A percentile compares a stretch with the other conserved stretches of the same genome.
These are phyloP conservation scores for Argynnis bischoffii DNA, from an alignment of 2,888 invertebrate genomes.

Conservation along the genomic window DNA sequence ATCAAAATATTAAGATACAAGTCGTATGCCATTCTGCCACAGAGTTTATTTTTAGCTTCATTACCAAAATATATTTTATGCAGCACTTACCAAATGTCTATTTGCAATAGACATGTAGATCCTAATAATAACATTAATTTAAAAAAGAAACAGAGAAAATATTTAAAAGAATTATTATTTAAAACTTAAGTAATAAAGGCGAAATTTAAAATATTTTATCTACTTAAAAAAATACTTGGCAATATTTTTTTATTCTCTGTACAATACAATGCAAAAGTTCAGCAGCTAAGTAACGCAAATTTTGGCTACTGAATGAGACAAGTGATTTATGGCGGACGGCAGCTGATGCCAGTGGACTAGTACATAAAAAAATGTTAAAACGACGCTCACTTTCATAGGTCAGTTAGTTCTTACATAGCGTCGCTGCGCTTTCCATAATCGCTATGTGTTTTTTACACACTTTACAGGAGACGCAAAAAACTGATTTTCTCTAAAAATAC, in stretches of 20 bases:
- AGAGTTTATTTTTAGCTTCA: slow-evolving; percentile 14
- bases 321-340: slow-evolving; percentile 63
- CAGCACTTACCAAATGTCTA: too few species aligned
- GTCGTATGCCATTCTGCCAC: slow-evolving; percentile 18
- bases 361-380: slow-evolving; percentile 57
- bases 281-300: slow-evolving; percentile 35
- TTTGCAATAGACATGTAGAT: not conserved
- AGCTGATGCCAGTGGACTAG: slow-evolving; percentile 56
- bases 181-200: not conserved
- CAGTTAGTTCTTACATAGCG: slow-evolving; percentile 44
- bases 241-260: not conserved
- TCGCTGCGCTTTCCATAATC: too few species aligned
- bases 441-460: too few species aligned
- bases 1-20: slow-evolving; percentile 23
- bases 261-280: slow-evolving; percentile 19
- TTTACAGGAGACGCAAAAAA: too few species aligned
- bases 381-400: slow-evolving; percentile 63
- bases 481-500: too few species aligned
- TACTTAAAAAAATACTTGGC: not conserved
- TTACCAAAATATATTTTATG: not conserved
- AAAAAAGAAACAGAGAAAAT: not conserved
- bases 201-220: too few species aligned
- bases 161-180: slow-evolving; percentile 7
- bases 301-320: slow-evolving; percentile 57
- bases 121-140: not conserved